Percentiles rank a stretch among this genome's conserved stretches.
Evolutionary conservation across 2,113 vertebrate species (phyloP).

Genomic region (Heloderma charlesbogerti): DNA sequence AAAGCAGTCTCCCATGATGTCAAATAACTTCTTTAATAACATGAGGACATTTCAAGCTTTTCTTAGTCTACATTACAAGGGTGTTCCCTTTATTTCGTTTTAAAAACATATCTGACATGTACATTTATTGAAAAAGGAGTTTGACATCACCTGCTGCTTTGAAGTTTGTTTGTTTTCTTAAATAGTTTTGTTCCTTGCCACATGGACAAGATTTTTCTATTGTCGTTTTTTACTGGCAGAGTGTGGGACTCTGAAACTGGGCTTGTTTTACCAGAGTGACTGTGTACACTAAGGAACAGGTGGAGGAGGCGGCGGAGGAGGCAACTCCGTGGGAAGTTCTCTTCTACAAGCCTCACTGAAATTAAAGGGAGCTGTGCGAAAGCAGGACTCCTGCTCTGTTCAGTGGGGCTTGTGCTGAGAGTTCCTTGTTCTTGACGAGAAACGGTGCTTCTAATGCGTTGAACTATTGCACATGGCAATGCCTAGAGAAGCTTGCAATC

Average conservation of each 20-base stretch:
- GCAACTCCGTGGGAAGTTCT: background rate
- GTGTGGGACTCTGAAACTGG: constrained; percentile 45
- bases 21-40: constrained; percentile 71
- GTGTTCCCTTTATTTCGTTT: constrained; percentile 36
- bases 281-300: background rate
- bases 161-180: constrained; percentile 55
- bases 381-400: background rate
- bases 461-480: no score
- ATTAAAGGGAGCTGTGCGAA: background rate
- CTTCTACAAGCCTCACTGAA: background rate
- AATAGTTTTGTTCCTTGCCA: constrained; percentile 47
- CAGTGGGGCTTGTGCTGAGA: no score
- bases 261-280: constrained; percentile 14
- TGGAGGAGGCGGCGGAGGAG: background rate
- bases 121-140: constrained; percentile 46
- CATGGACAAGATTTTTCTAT: constrained; percentile 55
- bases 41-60: constrained; percentile 64
- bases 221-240: constrained; percentile 43
- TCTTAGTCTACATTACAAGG: constrained; percentile 52
- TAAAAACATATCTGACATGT: constrained; percentile 48
- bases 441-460: no score
- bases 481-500: no score
- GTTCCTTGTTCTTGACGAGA: no score
- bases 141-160: constrained; percentile 65
- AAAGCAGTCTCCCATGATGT: constrained; percentile 65